Evolutionary conservation across 2,113 vertebrate genomes (phyloP).

Genomic region (Pterocles gutturalis): DNA sequence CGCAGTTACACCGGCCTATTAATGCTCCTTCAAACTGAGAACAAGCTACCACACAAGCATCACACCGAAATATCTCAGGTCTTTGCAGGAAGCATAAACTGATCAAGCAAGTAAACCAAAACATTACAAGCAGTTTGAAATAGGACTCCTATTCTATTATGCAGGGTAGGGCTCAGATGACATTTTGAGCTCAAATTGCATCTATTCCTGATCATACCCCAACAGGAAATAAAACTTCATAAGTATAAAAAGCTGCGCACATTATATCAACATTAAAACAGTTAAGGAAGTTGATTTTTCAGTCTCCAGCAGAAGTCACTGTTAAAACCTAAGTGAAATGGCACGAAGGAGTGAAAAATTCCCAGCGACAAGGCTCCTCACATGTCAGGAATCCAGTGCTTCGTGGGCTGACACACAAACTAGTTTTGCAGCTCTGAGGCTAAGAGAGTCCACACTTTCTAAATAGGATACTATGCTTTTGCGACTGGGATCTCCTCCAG

Average conservation of each 20-base stretch:
- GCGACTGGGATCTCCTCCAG: neutral
- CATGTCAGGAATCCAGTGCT: neutral
- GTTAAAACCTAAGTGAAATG: neutral
- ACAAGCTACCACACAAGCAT: neutral
- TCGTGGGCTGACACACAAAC: fast-evolving
- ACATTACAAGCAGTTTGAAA: neutral
- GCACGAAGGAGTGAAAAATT: neutral
- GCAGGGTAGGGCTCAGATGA: neutral
- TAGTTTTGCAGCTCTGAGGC: neutral
- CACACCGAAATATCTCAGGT: neutral
- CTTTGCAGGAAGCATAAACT: neutral
- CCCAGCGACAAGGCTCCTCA: neutral
- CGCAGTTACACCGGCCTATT: neutral
- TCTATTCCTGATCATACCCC: neutral
- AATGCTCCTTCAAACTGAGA: neutral
- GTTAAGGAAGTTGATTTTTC: neutral
- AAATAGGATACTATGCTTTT: neutral
- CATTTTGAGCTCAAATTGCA: neutral
- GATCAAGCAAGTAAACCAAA: neutral
- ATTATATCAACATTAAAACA: neutral
- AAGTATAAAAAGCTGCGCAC: neutral
- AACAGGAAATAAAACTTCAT: neutral
- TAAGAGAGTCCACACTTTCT: neutral
- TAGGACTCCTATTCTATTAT: neutral
- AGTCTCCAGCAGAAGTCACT: neutral